phyloP scores from a whole-genome alignment of 2,797 vertebrate species.

The Otolemur crassicaudatus region DNA sequence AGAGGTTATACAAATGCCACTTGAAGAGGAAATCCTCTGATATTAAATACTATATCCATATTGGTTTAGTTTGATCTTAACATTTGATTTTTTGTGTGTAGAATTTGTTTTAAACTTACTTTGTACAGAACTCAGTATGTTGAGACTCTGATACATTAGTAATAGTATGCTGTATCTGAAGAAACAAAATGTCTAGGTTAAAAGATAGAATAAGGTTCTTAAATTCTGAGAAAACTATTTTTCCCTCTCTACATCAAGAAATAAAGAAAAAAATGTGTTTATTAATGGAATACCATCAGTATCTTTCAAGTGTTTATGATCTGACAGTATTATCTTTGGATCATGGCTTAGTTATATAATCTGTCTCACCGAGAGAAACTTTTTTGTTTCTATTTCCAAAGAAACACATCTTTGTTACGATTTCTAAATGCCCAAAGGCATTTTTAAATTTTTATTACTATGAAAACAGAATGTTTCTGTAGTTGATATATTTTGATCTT shows the following conservation, averaged over 20 bases:
- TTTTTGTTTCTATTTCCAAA: slow-evolving; percentile 6
- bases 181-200: neutral
- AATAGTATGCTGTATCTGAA: neutral
- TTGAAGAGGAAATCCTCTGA: neutral
- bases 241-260: neutral
- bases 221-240: neutral
- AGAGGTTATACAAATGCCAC: neutral
- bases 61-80: neutral
- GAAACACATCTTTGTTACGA: slow-evolving; percentile 31
- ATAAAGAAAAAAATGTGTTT: neutral
- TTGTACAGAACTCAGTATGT: neutral
- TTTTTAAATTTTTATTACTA: neutral
- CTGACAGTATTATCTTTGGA: neutral
- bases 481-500: neutral
- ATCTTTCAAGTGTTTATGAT: neutral
- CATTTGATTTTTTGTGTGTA: neutral
- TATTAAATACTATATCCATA: neutral
- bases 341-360: neutral
- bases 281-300: neutral
- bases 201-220: neutral
- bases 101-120: neutral
- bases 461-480: slow-evolving; percentile 33
- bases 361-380: neutral
- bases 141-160: neutral
- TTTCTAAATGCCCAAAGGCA: neutral